Evolutionary conservation across 2,113 vertebrate genomes (phyloP).

Genomic region (human): GRCh38 chr11:47835501-47836000

Average conservation of each 20-base stretch:
- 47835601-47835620: background rate
- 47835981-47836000: no score
- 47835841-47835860: background rate
- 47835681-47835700: slow-evolving; percentile 91
- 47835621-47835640: rapidly evolving
- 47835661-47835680: slow-evolving; percentile 91
- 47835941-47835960: background rate
- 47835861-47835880: background rate
- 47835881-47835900: background rate
- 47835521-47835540: background rate
- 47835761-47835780: slow-evolving; percentile 92
- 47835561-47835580: background rate
- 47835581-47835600: background rate
- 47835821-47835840: rapidly evolving
- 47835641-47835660: slow-evolving; percentile 86
- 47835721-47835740: slow-evolving; percentile 89
- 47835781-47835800: slow-evolving; percentile 94
- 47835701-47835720: slow-evolving; percentile 87
- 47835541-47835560: background rate
- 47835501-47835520: background rate
- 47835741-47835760: slow-evolving; percentile 85
- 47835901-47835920: background rate
- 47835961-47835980: no score
- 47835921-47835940: background rate
- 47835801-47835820: slow-evolving; percentile 88